A percentile compares a stretch with the other conserved stretches of the same genome.
Evolutionary conservation across 2,797 vertebrate genomes (phyloP).

Genomic region (Pampus argenteus): DNA sequence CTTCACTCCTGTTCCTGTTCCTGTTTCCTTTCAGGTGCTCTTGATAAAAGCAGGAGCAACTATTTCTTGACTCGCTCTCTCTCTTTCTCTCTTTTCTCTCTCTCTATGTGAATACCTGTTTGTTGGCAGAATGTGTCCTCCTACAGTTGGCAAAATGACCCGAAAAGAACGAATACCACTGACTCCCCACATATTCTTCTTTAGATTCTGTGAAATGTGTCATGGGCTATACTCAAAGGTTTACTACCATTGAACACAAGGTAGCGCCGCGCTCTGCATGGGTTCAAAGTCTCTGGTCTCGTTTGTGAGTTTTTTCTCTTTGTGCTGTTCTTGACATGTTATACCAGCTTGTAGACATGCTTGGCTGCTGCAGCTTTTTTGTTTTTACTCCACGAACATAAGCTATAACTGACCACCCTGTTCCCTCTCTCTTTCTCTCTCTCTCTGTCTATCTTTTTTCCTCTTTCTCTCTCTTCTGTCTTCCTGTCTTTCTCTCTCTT

Average conservation of each 20-base stretch:
- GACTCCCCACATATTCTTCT: conserved; percentile 83
- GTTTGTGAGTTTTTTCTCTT: conserved; percentile 86
- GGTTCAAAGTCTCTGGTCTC: conserved; percentile 86
- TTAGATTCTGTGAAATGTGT: conserved; percentile 89
- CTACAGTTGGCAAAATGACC: conserved; percentile 35
- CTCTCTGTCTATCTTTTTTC: neutral
- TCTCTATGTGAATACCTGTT: conserved; percentile 44
- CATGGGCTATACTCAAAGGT: conserved; percentile 99
- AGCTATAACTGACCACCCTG: conserved; percentile 83
- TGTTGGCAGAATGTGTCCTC: conserved; percentile 62
- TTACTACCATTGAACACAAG: conserved; percentile 92
- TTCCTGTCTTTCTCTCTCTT: conserved; percentile 7
- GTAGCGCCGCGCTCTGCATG: conserved; percentile 90
- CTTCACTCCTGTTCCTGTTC: conserved; percentile 51
- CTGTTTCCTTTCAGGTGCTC: conserved; percentile 64
- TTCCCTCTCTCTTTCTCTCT: neutral
- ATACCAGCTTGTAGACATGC: conserved; percentile 91
- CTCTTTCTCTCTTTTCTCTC: neutral
- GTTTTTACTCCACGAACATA: conserved; percentile 85
- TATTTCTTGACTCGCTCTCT: conserved; percentile 7
- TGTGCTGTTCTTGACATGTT: conserved; percentile 87
- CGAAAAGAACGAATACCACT: conserved; percentile 66
- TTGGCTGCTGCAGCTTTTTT: conserved; percentile 90
- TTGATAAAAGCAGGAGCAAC: neutral
- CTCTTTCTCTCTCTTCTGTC: conserved; percentile 16